Base-by-base conservation (phyloP, 2,797 vertebrate genomes). In the Mionectes olivaceus region DNA sequence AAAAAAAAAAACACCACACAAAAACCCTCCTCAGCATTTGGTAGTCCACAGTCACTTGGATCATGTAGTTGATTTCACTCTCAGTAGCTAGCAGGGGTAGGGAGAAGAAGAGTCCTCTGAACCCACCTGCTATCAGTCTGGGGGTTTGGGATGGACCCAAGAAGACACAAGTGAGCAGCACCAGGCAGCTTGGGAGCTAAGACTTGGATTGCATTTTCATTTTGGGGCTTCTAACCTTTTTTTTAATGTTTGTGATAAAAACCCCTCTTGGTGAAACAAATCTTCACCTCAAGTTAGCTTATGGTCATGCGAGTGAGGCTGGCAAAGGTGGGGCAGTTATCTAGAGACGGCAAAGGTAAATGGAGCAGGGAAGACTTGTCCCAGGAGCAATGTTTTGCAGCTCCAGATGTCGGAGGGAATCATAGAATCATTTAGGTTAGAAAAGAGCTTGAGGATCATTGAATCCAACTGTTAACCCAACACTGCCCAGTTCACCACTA, bases 271-370 rank as follows among this genome's bases (percentile, higher is more conserved):
- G 9, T 35, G 64, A 89, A 83, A 92, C 30, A 77, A 77, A 46
- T 27, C 52, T 86, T 74, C 6, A 1, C 10, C 15, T 91, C 49
- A 28, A 28, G 18, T 64, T 50, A 59, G 17, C 8, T 63, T 39
- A 33, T 4, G 18, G 27, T 53, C 22, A 44, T 33, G 52, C 44
- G 22, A 93, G 43, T 24, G 35, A 68, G 16, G 10, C 30, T 83
- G 50, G 53, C 43, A 78, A 71, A 83, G n/a, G 15, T 0, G 0
- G 7, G 7, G 4, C 33, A 13, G 5, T 21, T 70, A 5, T 43
- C 60, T 57, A 32, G 33, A 93, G 24, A 32, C 3, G 14, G 7
- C 39, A 92, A 56, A 64, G 49, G 27, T 37, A 56, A 50, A 63
- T 13, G 27, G n/a, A 81, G 41, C 17, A 57, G 47, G 14, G 41